Evolutionary conservation across 1,140 invertebrate species (phyloP).

Genomic region (Aethina tumida): DNA sequence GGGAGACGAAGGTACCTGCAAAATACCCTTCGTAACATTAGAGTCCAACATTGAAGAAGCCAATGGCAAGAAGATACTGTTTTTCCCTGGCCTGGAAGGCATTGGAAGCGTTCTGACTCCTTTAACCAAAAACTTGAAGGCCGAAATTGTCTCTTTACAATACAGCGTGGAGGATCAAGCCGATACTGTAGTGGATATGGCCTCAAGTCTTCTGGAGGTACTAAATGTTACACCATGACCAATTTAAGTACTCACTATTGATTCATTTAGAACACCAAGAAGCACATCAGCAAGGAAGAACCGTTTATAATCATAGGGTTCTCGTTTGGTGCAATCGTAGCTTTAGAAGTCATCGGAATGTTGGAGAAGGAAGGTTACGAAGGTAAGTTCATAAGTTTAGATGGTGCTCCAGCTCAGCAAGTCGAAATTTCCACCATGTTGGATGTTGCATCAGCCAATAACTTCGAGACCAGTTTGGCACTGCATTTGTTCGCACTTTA

Average conservation of each 20-base stretch:
- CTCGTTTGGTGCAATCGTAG: constrained; percentile 52
- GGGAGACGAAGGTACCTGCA: constrained; percentile 8
- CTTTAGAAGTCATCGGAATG: constrained; percentile 42
- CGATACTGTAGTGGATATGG: constrained; percentile 34
- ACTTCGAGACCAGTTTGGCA: constrained; percentile 45
- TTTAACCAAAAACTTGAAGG: constrained; percentile 46
- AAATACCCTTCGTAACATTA: constrained; percentile 5
- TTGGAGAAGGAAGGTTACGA: constrained; percentile 46
- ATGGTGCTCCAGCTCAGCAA: constrained; percentile 48
- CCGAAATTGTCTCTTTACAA: constrained; percentile 59
- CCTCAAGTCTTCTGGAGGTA: constrained; percentile 12
- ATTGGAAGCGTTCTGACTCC: constrained; percentile 47
- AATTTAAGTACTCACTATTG: not conserved
- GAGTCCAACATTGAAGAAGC: constrained; percentile 2
- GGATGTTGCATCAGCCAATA: constrained; percentile 35
- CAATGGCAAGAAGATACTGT: constrained; percentile 41
- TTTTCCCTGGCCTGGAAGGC: constrained; percentile 77
- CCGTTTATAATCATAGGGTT: constrained; percentile 51
- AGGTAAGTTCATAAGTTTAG: constrained; percentile 46
- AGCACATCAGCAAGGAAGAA: constrained; percentile 5
- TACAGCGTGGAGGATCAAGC: constrained; percentile 36
- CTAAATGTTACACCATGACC: not conserved
- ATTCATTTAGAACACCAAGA: constrained; percentile 4
- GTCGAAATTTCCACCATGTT: constrained; percentile 37
- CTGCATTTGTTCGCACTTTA: constrained; percentile 41